A percentile compares a stretch with the other conserved stretches of the same genome.
phyloP scores from a whole-genome alignment of 2,888 invertebrate species.

The Tenodera sinensis region DNA sequence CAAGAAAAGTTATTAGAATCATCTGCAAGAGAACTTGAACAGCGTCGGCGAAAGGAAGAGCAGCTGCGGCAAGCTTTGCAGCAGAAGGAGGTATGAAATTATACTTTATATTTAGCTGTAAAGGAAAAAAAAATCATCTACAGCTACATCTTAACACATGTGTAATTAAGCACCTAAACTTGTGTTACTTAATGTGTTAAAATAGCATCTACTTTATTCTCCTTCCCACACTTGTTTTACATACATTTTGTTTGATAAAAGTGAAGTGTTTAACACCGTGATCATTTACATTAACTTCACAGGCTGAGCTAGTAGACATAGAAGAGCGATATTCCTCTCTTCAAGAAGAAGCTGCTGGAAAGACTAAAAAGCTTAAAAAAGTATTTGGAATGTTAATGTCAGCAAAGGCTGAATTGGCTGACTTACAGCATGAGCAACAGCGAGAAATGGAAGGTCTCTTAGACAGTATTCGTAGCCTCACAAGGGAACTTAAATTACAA shows the following conservation, averaged over 20 bases:
- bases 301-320: constrained; percentile 86
- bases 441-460: constrained; percentile 94
- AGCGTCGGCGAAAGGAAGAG: constrained; percentile 73
- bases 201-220: no score
- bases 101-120: no score
- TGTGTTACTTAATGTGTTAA: no score
- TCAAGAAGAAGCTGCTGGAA: constrained; percentile 91
- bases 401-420: constrained; percentile 78
- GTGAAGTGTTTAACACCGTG: no score
- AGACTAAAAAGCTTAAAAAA: constrained; percentile 88
- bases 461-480: constrained; percentile 87
- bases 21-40: constrained; percentile 77
- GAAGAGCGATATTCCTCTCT: constrained; percentile 92
- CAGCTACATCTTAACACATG: no score
- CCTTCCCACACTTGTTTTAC: no score
- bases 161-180: no score
- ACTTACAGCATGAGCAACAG: constrained; percentile 91
- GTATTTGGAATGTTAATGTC: constrained; percentile 83
- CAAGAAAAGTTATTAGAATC: constrained; percentile 87
- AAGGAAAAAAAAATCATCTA: no score
- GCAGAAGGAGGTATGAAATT: constrained; percentile 68
- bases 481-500: constrained; percentile 85
- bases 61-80: constrained; percentile 76
- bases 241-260: no score
- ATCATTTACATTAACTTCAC: constrained; percentile 28